Evolutionary conservation across 2,113 vertebrate genomes (phyloP), one percentile per base, ranked within the genome.

Genomic region (Oxyura jamaicensis): DNA sequence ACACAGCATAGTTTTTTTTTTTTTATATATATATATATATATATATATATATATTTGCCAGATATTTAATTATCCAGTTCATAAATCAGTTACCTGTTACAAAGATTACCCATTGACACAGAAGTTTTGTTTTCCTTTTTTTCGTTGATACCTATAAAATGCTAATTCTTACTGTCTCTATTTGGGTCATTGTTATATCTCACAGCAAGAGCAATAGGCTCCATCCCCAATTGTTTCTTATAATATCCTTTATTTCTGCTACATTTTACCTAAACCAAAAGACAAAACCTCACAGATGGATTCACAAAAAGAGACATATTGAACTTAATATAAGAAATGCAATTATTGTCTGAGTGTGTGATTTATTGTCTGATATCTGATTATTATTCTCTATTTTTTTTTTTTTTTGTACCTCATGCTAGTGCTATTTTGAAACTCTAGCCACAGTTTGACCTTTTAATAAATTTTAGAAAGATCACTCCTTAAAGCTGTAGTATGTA

Each of bases 31-130:
- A 39, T 39, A 39, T 39, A 39, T 39, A 39, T 39, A 9, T 39
- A 39, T 39, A 39, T n/a, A n/a, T n/a, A n/a, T n/a, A n/a, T n/a
- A n/a, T 39, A 10, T 59, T 76, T 66, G 80, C 10, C 15, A 48
- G 6, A 4, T 35, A 31, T 23, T 63, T 66, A 56, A 22, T 4
- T 11, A 14, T n/a, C 3, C 0, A 19, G 3, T 52, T 85, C 3
- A 26, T 9, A 35, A 63, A 59, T 15, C 10, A n/a, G 28, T 33
- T 7, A 44, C 0, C 0, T n/a, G 13, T 56, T 48, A 7, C 10
- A 50, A 14, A 44, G 7, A 39, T 9, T 71, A 5, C 26, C 66
- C 15, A 74, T 48, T 18, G 7, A 50, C 71, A 2, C 1, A 17
- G 5, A 3, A 20, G 1, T 3, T 66, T 46, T 74, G 52, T 7